Base-by-base conservation (phyloP, 2,797 vertebrate species). In the Eupleurogrammus muticus region DNA sequence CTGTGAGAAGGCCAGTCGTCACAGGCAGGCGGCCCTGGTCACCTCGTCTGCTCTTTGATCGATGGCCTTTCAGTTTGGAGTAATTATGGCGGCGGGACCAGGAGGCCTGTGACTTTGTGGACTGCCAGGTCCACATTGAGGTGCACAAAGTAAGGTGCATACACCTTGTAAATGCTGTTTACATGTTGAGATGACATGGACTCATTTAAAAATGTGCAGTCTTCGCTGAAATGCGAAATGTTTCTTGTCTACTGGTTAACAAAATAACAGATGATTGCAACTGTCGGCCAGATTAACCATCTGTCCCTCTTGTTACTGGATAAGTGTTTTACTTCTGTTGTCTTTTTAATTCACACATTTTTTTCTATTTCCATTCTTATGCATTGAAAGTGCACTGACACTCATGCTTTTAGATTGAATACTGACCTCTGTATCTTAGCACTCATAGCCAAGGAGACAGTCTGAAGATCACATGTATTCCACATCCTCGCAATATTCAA, bases 41-140 rank as follows among this genome's bases (percentile, higher is more conserved):
- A 56, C 72, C 66, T 81, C 69, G 50, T 80, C 80, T 80, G 67
- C 77, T 82, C 86, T 94, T 92, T 94, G 90, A 94, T 93, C 83
- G 80, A 90, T 92, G 88, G 80, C 86, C 88, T 93, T 92, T 92
- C 81, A 72, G 81, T 82, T 80, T 40, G 54, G 75, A 82, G 79
- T 91, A 92, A 90, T 94, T 89, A 93, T 82, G 73, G 58, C 51
- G 64, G 10, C 70, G 70, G 70, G 44, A 63, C 70, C 38, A 52
- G 51, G 51, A 69, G 34, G 62, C 70, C 52, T 61, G 72, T 76
- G 81, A 81, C 75, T 79, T 73, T 76, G 65, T 77, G 53, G 36
- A 52, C 70, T 44, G 51, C 47, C 23, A 20, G 56, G 32, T 59
- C 42, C 34, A 34, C 48, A 60, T 47, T 47, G 47, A 73, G n/a